A percentile compares a stretch with the other conserved stretches of the same genome.
Evolutionary conservation across 2,888 invertebrate species (phyloP).

Genomic region (Morpho achilles): DNA sequence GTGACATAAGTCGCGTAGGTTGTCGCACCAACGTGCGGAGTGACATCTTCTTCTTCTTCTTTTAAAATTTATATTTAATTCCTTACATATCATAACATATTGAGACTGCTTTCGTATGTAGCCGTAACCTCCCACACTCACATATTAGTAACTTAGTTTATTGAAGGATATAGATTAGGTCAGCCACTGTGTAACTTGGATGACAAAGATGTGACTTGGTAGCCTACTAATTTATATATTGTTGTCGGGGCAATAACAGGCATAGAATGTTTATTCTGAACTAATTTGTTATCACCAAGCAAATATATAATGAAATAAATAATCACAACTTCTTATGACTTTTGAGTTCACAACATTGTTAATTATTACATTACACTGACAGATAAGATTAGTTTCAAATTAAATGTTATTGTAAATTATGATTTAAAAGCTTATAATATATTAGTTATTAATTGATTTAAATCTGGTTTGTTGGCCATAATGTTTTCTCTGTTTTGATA

Average conservation of each 20-base stretch:
- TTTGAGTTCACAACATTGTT: no score
- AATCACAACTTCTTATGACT: no score
- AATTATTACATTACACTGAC: no score
- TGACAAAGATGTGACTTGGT: slow-evolving; percentile 25
- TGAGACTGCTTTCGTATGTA: not conserved
- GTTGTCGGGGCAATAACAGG: not conserved
- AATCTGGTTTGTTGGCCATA: no score
- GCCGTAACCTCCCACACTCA: no score
- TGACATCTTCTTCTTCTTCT: slow-evolving; percentile 55
- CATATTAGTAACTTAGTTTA: slow-evolving; percentile 7
- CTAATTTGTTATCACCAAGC: slow-evolving; percentile 10
- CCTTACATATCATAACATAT: slow-evolving; percentile 27
- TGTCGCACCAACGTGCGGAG: slow-evolving; percentile 31
- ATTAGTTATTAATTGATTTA: no score
- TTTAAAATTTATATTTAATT: slow-evolving; percentile 33
- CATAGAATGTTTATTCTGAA: slow-evolving; percentile 9
- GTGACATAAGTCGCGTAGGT: slow-evolving; percentile 50
- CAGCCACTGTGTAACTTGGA: slow-evolving; percentile 16
- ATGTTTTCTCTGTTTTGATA: no score
- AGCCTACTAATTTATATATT: no score
- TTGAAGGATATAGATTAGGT: slow-evolving; percentile 32
- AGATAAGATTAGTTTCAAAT: no score
- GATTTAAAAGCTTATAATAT: no score
- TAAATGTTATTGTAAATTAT: no score
- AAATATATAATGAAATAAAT: no score